phyloP scores from a whole-genome alignment of 2,888 invertebrate genomes.

The Hypomecis punctinalis region DNA sequence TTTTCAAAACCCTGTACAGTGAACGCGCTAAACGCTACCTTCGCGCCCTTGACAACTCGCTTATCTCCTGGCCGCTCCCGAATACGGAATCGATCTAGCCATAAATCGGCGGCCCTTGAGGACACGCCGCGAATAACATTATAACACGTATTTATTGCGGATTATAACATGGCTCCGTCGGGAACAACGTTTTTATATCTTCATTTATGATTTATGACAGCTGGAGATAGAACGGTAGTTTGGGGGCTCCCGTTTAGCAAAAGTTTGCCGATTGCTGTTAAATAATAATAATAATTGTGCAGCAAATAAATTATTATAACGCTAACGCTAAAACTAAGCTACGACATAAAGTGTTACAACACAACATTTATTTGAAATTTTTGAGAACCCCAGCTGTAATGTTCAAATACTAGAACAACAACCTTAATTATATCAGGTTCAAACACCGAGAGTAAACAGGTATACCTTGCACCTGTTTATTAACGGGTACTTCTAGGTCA shows the following conservation, averaged over 20 bases:
- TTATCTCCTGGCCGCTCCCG: conserved; percentile 49
- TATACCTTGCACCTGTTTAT: too few relatives aligned
- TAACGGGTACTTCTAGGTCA: too few relatives aligned
- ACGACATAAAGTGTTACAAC: too few relatives aligned
- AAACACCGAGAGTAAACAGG: too few relatives aligned
- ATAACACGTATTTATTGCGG: conserved; percentile 73
- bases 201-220: conserved; percentile 47
- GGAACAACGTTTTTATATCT: conserved; percentile 46
- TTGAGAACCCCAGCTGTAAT: too few relatives aligned
- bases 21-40: conserved; percentile 38
- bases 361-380: too few relatives aligned
- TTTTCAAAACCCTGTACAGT: not conserved
- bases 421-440: too few relatives aligned
- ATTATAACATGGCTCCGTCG: conserved; percentile 56
- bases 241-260: not conserved
- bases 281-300: too few relatives aligned
- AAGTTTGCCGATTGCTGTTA: too few relatives aligned
- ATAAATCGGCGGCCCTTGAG: conserved; percentile 74
- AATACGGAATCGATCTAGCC: conserved; percentile 70
- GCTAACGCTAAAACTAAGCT: too few relatives aligned
- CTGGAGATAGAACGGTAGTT: conserved; percentile 9
- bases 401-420: too few relatives aligned
- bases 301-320: too few relatives aligned
- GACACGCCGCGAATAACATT: conserved; percentile 76
- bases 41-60: conserved; percentile 36